Percentiles rank a stretch among this genome's conserved stretches.
phyloP scores from a whole-genome alignment of 2,797 vertebrate species.

The Helostoma temminkii region DNA sequence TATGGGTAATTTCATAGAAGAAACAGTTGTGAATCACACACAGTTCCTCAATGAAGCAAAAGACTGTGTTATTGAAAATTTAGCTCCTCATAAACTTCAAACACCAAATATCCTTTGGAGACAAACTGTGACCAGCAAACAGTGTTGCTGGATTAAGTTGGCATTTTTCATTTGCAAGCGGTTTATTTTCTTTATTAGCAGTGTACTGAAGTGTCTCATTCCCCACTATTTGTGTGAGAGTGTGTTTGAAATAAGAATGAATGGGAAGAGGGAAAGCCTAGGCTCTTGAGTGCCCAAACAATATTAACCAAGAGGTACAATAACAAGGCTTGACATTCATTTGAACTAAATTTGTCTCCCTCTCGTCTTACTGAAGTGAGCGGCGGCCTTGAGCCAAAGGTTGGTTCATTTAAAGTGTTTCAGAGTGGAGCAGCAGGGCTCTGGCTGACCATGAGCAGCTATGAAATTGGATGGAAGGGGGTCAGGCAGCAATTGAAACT shows the following conservation, averaged over 20 bases:
- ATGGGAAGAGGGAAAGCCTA: constrained; percentile 21
- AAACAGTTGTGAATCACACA: constrained; percentile 24
- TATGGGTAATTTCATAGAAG: constrained; percentile 38
- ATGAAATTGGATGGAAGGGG: constrained; percentile 68
- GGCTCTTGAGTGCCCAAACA: constrained; percentile 54
- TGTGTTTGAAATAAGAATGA: constrained; percentile 50
- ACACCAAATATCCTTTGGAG: constrained; percentile 38
- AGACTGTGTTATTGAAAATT: constrained; percentile 36
- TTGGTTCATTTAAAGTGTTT: constrained; percentile 68
- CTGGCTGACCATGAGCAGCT: constrained; percentile 38
- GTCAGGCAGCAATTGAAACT: constrained; percentile 71
- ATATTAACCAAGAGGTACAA: constrained; percentile 59
- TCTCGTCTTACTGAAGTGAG: constrained; percentile 52
- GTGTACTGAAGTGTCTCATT: constrained; percentile 36
- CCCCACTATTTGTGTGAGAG: constrained; percentile 31
- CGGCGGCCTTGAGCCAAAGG: constrained; percentile 58
- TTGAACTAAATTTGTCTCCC: constrained; percentile 62
- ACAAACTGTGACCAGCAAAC: constrained; percentile 41
- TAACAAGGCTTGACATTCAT: constrained; percentile 72
- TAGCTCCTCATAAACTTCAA: constrained; percentile 34
- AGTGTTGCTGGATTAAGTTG: constrained; percentile 35
- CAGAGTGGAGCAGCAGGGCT: constrained; percentile 49
- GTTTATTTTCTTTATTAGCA: constrained; percentile 59
- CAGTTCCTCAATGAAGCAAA: constrained; percentile 16
- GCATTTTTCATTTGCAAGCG: constrained; percentile 53